These are phyloP conservation scores for Cariama cristata DNA, from an alignment of 2,113 vertebrate genomes.

Conservation along the genomic window DNA sequence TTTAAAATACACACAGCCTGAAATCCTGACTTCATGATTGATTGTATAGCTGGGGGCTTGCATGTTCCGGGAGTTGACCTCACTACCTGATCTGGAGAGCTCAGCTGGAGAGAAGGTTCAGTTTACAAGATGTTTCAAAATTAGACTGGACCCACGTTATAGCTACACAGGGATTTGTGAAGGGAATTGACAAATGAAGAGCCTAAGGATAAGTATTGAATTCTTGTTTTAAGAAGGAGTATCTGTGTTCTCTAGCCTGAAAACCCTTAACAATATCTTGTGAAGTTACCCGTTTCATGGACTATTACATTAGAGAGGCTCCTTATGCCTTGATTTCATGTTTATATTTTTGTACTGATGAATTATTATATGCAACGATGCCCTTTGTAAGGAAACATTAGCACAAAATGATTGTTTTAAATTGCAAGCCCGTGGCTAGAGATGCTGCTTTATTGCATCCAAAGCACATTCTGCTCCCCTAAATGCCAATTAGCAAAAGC, in stretches of 20 bases:
- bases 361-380: neutral
- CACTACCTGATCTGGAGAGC: neutral
- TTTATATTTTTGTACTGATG: conserved; percentile 3
- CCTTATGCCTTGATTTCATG: conserved; percentile 5
- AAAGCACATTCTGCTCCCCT: neutral
- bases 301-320: neutral
- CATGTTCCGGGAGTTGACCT: neutral
- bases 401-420: neutral
- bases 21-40: conserved; percentile 17
- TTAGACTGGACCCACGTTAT: neutral
- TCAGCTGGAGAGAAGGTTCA: neutral
- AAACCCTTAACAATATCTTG: neutral
- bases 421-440: neutral
- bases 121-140: conserved; percentile 19
- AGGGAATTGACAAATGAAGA: conserved; percentile 4
- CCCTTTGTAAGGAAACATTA: neutral
- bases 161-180: neutral
- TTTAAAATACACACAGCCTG: neutral
- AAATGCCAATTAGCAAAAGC: neutral
- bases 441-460: neutral
- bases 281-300: conserved; percentile 8
- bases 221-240: conserved; percentile 2
- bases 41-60: neutral
- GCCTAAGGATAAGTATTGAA: conserved; percentile 14
- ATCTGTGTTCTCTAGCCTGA: conserved; percentile 11